These are phyloP conservation scores for Micrasema longulum DNA, from an alignment of 1,140 invertebrate genomes.

Conservation along the genomic window DNA sequence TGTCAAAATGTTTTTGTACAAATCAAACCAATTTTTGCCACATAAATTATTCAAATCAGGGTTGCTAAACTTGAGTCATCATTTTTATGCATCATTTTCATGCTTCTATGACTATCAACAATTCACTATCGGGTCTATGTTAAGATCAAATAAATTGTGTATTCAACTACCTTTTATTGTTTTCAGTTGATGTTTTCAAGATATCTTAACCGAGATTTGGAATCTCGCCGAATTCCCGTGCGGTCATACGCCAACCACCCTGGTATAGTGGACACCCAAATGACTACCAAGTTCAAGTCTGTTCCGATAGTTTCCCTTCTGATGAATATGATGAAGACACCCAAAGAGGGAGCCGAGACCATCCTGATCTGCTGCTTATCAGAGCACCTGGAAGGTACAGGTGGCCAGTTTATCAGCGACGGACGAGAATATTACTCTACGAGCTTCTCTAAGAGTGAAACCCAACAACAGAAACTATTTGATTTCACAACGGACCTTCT, in stretches of 20 bases:
- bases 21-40: too few relatives aligned
- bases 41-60: too few relatives aligned
- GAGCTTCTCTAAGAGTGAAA: conserved; percentile 62
- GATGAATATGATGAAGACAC: conserved; percentile 75
- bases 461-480: conserved; percentile 63
- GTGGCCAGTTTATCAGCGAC: conserved; percentile 81
- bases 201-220: conserved; percentile 73
- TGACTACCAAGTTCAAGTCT: conserved; percentile 78
- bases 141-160: too few relatives aligned
- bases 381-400: conserved; percentile 75
- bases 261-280: conserved; percentile 86
- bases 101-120: too few relatives aligned
- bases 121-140: too few relatives aligned
- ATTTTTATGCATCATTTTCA: too few relatives aligned
- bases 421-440: conserved; percentile 68
- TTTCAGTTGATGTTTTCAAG: conserved; percentile 75
- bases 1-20: too few relatives aligned
- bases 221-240: conserved; percentile 70
- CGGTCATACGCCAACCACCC: conserved; percentile 86
- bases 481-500: conserved; percentile 43
- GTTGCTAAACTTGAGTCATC: too few relatives aligned
- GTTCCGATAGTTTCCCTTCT: conserved; percentile 71
- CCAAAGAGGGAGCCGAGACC: conserved; percentile 79
- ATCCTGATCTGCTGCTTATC: conserved; percentile 81
- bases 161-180: too few relatives aligned